Conservation (phyloP, 2,888 invertebrate species). For the Pseudococcus longispinus region DNA sequence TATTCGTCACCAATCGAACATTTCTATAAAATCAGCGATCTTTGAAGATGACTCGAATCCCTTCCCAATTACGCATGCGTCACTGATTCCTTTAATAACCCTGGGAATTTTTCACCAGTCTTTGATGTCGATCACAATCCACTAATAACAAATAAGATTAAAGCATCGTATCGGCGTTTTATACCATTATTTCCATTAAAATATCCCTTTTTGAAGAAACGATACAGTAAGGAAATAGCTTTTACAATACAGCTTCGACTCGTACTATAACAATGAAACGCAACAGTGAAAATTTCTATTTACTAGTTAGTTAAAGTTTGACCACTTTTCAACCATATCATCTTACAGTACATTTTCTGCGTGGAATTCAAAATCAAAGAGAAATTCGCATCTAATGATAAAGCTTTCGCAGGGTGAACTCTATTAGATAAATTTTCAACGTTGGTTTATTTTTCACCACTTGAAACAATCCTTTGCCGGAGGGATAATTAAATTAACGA, state of each 20-base stretch:
- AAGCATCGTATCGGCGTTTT: neutral
- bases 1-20: too few relatives aligned
- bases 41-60: too few relatives aligned
- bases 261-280: neutral
- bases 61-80: neutral
- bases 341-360: neutral
- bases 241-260: neutral
- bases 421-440: neutral
- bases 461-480: constrained; percentile 15
- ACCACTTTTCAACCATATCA: constrained; percentile 13
- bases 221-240: neutral
- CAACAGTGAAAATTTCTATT: neutral
- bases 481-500: constrained; percentile 6
- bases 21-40: too few relatives aligned
- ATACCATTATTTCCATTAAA: neutral
- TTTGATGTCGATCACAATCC: neutral
- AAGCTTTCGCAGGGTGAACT: neutral
- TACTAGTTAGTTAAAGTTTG: neutral
- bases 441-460: constrained; percentile 15
- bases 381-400: neutral
- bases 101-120: neutral
- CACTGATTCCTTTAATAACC: neutral
- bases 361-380: neutral
- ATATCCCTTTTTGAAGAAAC: neutral
- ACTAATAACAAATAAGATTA: neutral